A percentile compares a stretch with the other conserved stretches of the same genome.
These are phyloP conservation scores for Agonopterix heracliana DNA, from an alignment of 2,888 invertebrate species.

Conservation along the genomic window DNA sequence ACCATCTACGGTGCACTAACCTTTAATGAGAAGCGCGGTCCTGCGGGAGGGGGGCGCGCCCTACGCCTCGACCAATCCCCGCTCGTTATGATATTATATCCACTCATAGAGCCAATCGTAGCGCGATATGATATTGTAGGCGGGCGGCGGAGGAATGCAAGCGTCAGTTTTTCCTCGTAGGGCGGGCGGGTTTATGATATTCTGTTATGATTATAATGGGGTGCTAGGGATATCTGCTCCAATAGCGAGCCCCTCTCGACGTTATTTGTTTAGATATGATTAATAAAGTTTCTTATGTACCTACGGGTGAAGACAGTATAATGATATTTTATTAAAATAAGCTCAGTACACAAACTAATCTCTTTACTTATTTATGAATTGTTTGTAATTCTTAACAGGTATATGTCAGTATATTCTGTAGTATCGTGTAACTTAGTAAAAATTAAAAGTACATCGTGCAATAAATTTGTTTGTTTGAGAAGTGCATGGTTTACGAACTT, in stretches of 20 bases:
- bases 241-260: constrained; percentile 3
- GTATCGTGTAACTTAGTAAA: too few species aligned
- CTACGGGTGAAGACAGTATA: too few species aligned
- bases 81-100: constrained; percentile 80
- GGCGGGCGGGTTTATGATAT: constrained; percentile 73
- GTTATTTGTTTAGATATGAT: constrained; percentile 2
- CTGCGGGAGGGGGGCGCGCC: constrained; percentile 43
- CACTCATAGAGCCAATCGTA: constrained; percentile 72
- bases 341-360: too few species aligned
- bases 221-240: constrained; percentile 31
- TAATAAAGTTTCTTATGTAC: neutral
- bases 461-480: too few species aligned
- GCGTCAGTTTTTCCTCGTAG: constrained; percentile 55
- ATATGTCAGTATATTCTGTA: too few species aligned
- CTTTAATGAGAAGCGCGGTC: constrained; percentile 49
- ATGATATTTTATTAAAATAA: too few species aligned
- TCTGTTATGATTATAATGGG: constrained; percentile 68
- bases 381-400: too few species aligned
- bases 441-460: too few species aligned
- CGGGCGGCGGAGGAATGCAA: constrained; percentile 53
- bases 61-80: constrained; percentile 69
- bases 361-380: too few species aligned
- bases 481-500: too few species aligned
- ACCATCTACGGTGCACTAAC: constrained; percentile 57
- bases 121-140: constrained; percentile 75